phyloP scores from a whole-genome alignment of 2,888 invertebrate species.

The Andrena bicolor region DNA sequence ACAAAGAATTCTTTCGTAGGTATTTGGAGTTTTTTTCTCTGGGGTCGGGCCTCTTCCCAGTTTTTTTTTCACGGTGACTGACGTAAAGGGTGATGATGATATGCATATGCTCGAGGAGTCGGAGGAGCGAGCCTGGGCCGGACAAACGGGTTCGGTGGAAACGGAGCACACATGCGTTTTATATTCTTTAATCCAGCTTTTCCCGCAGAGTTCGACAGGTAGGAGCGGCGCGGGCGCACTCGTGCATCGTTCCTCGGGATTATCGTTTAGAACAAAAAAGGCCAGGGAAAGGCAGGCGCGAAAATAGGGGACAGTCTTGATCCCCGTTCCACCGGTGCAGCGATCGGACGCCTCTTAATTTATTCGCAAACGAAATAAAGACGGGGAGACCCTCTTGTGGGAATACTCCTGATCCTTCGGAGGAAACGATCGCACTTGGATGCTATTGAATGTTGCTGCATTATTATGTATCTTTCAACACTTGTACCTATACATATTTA shows the following conservation, averaged over 20 bases:
- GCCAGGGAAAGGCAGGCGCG: conserved; percentile 55
- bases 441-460: too few relatives aligned
- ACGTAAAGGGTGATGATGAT: conserved; percentile 69
- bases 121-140: conserved; percentile 27
- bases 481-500: too few relatives aligned
- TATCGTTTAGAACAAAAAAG: conserved; percentile 76
- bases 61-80: conserved; percentile 27
- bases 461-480: too few relatives aligned
- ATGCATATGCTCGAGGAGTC: conserved; percentile 64
- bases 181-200: conserved; percentile 7
- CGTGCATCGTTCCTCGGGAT: conserved; percentile 76
- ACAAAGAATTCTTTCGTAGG: conserved; percentile 60
- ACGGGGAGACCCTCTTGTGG: conserved; percentile 30
- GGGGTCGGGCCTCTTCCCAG: conserved; percentile 56
- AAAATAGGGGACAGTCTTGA: conserved; percentile 40
- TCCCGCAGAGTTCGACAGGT: conserved; percentile 50
- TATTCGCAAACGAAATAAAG: conserved; percentile 49
- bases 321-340: neutral
- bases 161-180: conserved; percentile 1
- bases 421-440: neutral
- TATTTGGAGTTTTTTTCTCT: conserved; percentile 42
- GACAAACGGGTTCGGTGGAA: conserved; percentile 14
- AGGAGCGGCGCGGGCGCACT: conserved; percentile 71
- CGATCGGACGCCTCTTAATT: conserved; percentile 42
- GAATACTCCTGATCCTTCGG: conserved; percentile 22